Base-by-base conservation (phyloP, 2,797 vertebrate genomes). In the Acanthurus leucopareius region DNA sequence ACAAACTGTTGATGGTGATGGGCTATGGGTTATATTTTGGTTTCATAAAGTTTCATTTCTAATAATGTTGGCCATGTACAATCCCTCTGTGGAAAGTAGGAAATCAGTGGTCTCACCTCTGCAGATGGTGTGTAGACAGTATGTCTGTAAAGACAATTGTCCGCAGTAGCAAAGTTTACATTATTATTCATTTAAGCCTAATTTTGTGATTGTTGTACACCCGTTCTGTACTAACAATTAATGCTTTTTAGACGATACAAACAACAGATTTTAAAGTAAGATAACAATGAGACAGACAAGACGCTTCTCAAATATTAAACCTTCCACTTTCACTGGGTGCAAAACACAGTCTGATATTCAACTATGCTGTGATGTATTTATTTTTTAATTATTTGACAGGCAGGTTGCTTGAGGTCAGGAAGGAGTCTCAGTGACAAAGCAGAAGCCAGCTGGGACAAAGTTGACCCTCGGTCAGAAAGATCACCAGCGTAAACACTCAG, bases 401-500 rank as follows among this genome's bases (percentile, higher is more conserved):
- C 9, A 56, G 69, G 58, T 83, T 79, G 42, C 73, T 59, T 67
- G 35, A 84, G 86, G 86, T 92, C 84, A 88, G 13, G 15, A 28
- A 60, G 32, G 54, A 77, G 68, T 73, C 66, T 54, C 52, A 53
- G 38, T 59, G 63, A 83, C 62, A 77, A 82, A 74, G 69, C 66
- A 77, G 61, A 48, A 82, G 80, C 85, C 83, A 90, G 83, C 83
- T 90, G 88, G 83, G 75, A 84, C 25, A 20, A 67, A 11, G 58
- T 10, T 82, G 85, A 86, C 87, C 84, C 75, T 52, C 20, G 59
- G 86, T 86, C 85, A 85, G 42, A 84, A 59, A 86, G 85, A 81
- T 82, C 80, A 82, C 10, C 42, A 54, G 64, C 44, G 66, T 45
- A 69, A 84, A 88, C 69, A 71, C 49, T 72, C 67, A 11, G 40